Percentiles rank a stretch among this genome's conserved stretches.
Evolutionary conservation across 2,113 vertebrate species (phyloP).

Genomic region (Cheilinus undulatus): DNA sequence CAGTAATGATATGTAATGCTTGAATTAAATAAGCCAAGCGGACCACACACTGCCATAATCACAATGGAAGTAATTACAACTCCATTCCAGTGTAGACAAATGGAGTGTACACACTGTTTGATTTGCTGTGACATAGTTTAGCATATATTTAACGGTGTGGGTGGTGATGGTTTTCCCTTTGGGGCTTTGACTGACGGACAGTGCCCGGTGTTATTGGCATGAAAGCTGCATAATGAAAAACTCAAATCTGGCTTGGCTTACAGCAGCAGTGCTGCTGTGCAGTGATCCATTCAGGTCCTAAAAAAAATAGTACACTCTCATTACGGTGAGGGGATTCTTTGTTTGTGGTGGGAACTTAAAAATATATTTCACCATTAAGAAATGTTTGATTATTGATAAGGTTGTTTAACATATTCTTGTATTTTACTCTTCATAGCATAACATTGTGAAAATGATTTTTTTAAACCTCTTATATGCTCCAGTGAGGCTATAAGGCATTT

Average conservation of each 20-base stretch:
- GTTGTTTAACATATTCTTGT: too few species aligned
- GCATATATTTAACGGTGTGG: slow-evolving; percentile 28
- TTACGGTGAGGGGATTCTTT: slow-evolving; percentile 1
- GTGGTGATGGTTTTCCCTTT: slow-evolving; percentile 15
- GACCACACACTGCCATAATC: slow-evolving; percentile 20
- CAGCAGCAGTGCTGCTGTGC: slow-evolving; percentile 6
- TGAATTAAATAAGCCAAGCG: slow-evolving; percentile 6
- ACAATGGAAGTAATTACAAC: slow-evolving; percentile 32
- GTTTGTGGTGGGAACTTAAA: neutral
- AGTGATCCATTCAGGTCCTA: slow-evolving; percentile 31
- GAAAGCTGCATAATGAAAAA: slow-evolving; percentile 16
- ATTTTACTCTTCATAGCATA: too few species aligned
- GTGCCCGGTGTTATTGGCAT: slow-evolving; percentile 1
- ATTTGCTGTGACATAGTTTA: slow-evolving; percentile 38
- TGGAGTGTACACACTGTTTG: slow-evolving; percentile 30
- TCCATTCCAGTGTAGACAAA: slow-evolving; percentile 34
- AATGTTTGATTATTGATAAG: too few species aligned
- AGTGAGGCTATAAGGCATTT: too few species aligned
- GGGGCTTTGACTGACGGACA: slow-evolving; percentile 20
- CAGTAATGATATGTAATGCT: neutral
- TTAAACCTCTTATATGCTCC: too few species aligned
- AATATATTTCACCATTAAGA: too few species aligned
- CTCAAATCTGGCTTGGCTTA: slow-evolving; percentile 14
- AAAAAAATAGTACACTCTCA: slow-evolving; percentile 10
- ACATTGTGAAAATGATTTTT: too few species aligned